Evolutionary conservation across 2,797 vertebrate genomes (phyloP).

Genomic region (Neopelma chrysocephalum): DNA sequence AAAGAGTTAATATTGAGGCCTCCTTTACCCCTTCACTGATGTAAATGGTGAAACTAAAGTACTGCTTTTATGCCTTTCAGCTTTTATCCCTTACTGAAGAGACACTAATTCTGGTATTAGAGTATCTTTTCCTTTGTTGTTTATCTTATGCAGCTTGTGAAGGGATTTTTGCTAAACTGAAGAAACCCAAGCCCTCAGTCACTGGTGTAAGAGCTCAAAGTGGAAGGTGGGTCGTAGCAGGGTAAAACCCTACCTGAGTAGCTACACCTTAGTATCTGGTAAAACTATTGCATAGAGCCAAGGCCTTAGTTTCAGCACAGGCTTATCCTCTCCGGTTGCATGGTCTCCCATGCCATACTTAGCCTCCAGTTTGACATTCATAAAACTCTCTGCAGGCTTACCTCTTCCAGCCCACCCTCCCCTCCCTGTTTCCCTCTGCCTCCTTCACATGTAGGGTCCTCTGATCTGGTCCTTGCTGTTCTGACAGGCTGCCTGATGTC

Average conservation of each 20-base stretch:
- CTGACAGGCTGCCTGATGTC: background rate
- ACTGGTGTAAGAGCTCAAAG: background rate
- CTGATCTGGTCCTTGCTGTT: background rate
- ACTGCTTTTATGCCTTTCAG: background rate
- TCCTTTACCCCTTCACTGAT: background rate
- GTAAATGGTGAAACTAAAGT: background rate
- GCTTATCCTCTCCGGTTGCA: background rate
- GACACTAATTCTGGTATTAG: background rate
- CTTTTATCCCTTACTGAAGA: background rate
- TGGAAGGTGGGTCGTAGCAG: background rate
- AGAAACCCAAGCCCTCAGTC: background rate
- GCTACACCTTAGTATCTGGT: background rate
- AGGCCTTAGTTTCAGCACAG: background rate
- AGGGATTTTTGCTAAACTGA: background rate
- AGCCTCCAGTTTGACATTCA: background rate
- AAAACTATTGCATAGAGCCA: background rate
- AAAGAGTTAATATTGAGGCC: background rate
- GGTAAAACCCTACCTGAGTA: background rate
- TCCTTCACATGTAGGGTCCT: background rate
- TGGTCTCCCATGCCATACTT: background rate
- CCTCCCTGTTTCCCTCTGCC: background rate
- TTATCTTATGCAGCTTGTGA: background rate
- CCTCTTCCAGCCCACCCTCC: background rate
- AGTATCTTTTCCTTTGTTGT: background rate
- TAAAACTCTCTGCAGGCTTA: background rate